phyloP scores from a whole-genome alignment of 2,888 invertebrate genomes.

The Chymomyza fuscimana region DNA sequence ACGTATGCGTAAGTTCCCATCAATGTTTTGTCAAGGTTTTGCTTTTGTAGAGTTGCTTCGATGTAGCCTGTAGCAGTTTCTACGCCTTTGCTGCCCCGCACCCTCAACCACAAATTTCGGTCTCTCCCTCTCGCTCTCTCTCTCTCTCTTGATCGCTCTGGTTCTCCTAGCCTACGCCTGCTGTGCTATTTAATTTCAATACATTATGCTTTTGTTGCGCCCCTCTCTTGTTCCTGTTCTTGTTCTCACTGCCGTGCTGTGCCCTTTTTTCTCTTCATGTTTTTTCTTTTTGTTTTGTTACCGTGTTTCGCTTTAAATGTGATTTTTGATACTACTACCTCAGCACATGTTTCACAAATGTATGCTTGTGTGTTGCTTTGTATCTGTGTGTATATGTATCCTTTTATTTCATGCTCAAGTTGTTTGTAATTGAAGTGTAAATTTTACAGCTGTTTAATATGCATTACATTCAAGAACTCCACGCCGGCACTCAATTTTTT shows the following conservation, averaged over 20 bases:
- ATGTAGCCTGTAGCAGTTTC: background rate
- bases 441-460: constrained; percentile 72
- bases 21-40: constrained; percentile 10
- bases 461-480: constrained; percentile 47
- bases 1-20: constrained; percentile 14
- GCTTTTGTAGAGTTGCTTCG: background rate
- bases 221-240: background rate
- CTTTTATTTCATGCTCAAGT: constrained; percentile 60
- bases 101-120: background rate
- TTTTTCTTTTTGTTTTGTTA: constrained; percentile 39
- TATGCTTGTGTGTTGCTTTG: background rate
- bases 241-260: constrained; percentile 15
- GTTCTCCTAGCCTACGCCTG: background rate
- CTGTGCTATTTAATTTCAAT: constrained; percentile 40
- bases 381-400: constrained; percentile 6
- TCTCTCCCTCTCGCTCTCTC: background rate
- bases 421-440: constrained; percentile 68
- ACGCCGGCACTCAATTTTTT: background rate
- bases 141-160: constrained; percentile 8
- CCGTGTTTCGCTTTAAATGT: constrained; percentile 46
- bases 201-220: constrained; percentile 27
- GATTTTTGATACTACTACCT: constrained; percentile 38
- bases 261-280: constrained; percentile 15
- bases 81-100: background rate
- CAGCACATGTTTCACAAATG: background rate